Evolutionary conservation across 2,113 vertebrate species (phyloP).

Genomic region (Cynoglossus semilaevis): DNA sequence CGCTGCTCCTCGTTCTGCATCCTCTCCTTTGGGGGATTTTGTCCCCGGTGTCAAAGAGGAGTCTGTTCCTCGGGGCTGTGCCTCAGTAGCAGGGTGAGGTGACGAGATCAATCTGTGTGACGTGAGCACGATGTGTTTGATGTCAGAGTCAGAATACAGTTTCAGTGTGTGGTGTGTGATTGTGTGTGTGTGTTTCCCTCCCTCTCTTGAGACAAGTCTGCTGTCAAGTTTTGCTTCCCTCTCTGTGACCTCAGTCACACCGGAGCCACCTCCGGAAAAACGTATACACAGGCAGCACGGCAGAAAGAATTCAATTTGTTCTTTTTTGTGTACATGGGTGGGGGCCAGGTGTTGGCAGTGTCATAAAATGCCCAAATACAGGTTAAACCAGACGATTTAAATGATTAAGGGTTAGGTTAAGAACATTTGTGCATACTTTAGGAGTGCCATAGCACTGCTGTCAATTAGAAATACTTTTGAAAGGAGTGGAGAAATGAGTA

Average conservation of each 20-base stretch:
- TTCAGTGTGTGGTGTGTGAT: slow-evolving; percentile 1
- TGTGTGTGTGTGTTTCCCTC: slow-evolving; percentile 31
- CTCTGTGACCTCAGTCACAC: slow-evolving; percentile 39
- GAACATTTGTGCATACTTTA: slow-evolving; percentile 64
- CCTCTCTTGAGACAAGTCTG: slow-evolving; percentile 55
- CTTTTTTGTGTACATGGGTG: slow-evolving; percentile 48
- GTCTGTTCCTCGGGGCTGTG: slow-evolving; percentile 43
- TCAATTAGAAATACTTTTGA: slow-evolving; percentile 69
- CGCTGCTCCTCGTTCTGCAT: slow-evolving; percentile 39
- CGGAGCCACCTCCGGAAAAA: slow-evolving; percentile 36
- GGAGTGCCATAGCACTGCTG: slow-evolving; percentile 65
- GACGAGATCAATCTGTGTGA: slow-evolving; percentile 34
- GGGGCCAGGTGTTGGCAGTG: slow-evolving; percentile 62
- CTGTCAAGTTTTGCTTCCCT: slow-evolving; percentile 53
- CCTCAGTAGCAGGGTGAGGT: slow-evolving; percentile 29
- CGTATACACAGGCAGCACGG: slow-evolving; percentile 26
- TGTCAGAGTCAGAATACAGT: slow-evolving; percentile 28
- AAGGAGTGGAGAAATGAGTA: slow-evolving; percentile 77
- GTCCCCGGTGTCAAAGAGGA: slow-evolving; percentile 45
- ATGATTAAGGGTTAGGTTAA: slow-evolving; percentile 65
- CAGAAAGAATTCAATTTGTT: slow-evolving; percentile 45
- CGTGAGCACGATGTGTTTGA: slow-evolving; percentile 48
- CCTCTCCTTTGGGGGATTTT: slow-evolving; percentile 66
- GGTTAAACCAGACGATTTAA: slow-evolving; percentile 70
- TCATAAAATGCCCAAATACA: slow-evolving; percentile 66